Evolutionary conservation across 2,888 invertebrate species (phyloP), one percentile per base, ranked within the genome.

Genomic region (Gasteruption jaculator): DNA sequence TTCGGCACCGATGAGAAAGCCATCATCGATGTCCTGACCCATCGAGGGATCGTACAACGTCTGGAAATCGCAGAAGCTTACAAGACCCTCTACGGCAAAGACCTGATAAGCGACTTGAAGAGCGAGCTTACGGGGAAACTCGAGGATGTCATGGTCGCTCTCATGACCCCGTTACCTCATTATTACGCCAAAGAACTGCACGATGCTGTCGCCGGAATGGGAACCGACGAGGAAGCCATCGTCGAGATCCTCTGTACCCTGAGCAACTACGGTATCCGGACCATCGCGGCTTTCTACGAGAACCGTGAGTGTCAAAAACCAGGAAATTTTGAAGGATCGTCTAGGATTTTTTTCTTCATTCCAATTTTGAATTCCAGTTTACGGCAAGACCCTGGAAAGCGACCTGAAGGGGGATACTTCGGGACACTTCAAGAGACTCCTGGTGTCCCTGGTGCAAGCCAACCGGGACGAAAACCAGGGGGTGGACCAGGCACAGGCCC

Each of bases 361-460:
- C 15, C 4, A 8, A 5, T 32, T 31, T n/a, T 8, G 24, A 4
- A 11, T 71, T 71, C 42, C 68, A 90, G 91, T 91, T 63, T 92
- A 86, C 71, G 83, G 82, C 55, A 87, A 82, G 69, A 71, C 81
- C 44, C 73, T 95, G 50, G 94, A 94, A 65, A 82, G 82, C 5
- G 92, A 92, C 65, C 74, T 95, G 56, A 86, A 86, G 65, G 89
- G 86, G 36, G 96, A 96, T 70, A 93, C 94, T 5, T 92, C 92
- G 8, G 95, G 95, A n/a, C 88, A 91, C 71, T 96, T 96, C 74
- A 89, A 90, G 74, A 80, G 92, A 45, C 78, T 96, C 35, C 82
- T 93, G 57, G 86, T 95, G 15, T 91, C 93, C 0, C 74, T 92
- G 37, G 84, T 85, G 56, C 86, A 86, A 77, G 91, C 89, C 43